These are phyloP conservation scores for Oedothorax gibbosus DNA, from an alignment of 1,140 invertebrate genomes.

Conservation along the genomic window DNA sequence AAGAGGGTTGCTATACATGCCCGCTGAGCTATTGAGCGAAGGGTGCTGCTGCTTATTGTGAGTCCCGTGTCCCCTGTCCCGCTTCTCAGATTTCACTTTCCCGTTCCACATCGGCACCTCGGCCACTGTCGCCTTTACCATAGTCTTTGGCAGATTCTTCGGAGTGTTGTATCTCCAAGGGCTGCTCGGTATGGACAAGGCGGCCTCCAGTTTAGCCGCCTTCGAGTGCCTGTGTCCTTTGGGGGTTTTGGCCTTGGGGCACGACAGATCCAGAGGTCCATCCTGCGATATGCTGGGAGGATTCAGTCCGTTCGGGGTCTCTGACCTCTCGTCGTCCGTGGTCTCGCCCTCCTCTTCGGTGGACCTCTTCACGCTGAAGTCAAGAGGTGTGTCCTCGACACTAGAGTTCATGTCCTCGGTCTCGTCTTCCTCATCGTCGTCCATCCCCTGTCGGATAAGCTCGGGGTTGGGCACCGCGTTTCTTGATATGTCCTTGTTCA, in stretches of 20 bases:
- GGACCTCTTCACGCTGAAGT: constrained; percentile 80
- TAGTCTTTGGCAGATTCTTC: constrained; percentile 67
- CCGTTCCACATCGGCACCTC: constrained; percentile 55
- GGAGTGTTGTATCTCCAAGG: constrained; percentile 57
- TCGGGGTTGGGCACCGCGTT: constrained; percentile 44
- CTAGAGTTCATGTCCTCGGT: constrained; percentile 7
- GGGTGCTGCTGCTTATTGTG: constrained; percentile 8
- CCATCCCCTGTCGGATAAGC: constrained; percentile 31
- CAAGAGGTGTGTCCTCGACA: constrained; percentile 69
- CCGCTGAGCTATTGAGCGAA: constrained; percentile 47
- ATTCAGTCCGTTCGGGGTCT: constrained; percentile 71
- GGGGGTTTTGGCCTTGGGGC: constrained; percentile 76
- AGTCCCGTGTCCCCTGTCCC: constrained; percentile 9
- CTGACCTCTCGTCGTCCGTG: constrained; percentile 77
- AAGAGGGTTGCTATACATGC: constrained; percentile 24
- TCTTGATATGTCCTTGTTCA: constrained; percentile 56
- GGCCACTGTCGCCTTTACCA: background rate
- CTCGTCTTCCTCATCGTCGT: constrained; percentile 44
- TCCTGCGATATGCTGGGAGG: constrained; percentile 71
- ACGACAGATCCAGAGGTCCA: constrained; percentile 83
- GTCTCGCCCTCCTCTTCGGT: constrained; percentile 65
- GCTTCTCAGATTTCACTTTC: constrained; percentile 42
- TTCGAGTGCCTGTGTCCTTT: constrained; percentile 68
- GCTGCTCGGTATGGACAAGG: constrained; percentile 42
- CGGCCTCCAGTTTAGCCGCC: constrained; percentile 73